Base-by-base conservation (phyloP, 2,888 invertebrate genomes). In the Lasioglossum figueresi region DNA sequence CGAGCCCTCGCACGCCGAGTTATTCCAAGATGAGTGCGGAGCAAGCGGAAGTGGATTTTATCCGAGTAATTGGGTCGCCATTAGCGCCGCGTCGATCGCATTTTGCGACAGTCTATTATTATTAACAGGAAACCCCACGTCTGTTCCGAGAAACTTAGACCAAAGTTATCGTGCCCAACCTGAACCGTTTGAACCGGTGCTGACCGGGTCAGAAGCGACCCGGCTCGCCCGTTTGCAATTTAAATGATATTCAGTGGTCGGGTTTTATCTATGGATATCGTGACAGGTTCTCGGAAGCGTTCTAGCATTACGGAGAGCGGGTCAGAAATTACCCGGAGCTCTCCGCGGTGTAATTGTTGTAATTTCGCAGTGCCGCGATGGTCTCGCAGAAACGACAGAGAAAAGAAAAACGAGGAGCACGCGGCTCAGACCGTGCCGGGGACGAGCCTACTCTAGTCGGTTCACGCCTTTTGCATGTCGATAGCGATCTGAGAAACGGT, bases 401-500 rank as follows among this genome's bases (percentile, higher is more conserved):
- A 59, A 59, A 59, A 59, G 59, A 59, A 59, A 27, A 27, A 27
- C 27, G 59, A n/a, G n/a, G n/a, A 27, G 14, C 52, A 52, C 23
- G 8, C 23, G 56, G n/a, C 12, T n/a, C 56, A 2, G 48, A 23
- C 10, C 12, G 12, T n/a, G 27, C 27, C 14, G 27, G 59, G 59
- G 59, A 59, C 59, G 59, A 59, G 59, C 59, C 59, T 59, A 5
- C 27, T 27, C 14, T 4, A 16, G 59, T 5, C 68, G 76, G 76
- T 77, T 77, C 76, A 77, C 76, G 76, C 76, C 76, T 77, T 68
- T 77, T 77, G 66, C 76, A 68, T 77, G 76, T 77, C 76, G 76
- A 77, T 77, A 77, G 37, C 48, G 76, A 77, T 77, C 76, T 34
- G 48, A 16, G 68, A 34, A 68, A 37, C 52, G 75, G 59, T 63